Evolutionary conservation across 2,888 invertebrate species (phyloP).

Genomic region (Hetaerina titia): DNA sequence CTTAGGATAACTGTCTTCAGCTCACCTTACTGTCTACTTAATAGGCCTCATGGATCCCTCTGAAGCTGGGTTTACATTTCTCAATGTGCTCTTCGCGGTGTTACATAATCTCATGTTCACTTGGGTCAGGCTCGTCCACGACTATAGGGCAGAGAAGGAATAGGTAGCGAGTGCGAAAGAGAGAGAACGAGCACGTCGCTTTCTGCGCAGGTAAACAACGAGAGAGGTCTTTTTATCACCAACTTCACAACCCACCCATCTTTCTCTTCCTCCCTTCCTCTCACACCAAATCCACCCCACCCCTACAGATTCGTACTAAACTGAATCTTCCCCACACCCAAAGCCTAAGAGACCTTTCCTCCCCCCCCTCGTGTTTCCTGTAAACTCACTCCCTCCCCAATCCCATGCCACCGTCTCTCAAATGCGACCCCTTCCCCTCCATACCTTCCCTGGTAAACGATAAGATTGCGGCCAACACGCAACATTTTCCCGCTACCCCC

Average conservation of each 20-base stretch:
- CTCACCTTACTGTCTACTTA: not conserved
- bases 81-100: not conserved
- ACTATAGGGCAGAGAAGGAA: not conserved
- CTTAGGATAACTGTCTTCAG: too few species aligned
- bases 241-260: not conserved
- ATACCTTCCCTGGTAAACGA: not conserved
- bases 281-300: not conserved
- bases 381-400: too few species aligned
- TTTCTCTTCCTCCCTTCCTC: not conserved
- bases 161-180: not conserved
- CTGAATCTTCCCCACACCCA: not conserved
- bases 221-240: conserved; percentile 22
- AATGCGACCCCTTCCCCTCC: not conserved
- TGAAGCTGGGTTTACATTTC: not conserved
- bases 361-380: not conserved
- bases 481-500: not conserved
- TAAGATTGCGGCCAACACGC: conserved; percentile 42
- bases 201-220: conserved; percentile 31
- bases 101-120: not conserved
- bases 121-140: conserved; percentile 9
- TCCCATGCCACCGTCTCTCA: not conserved
- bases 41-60: not conserved
- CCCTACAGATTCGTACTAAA: not conserved
- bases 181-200: not conserved
- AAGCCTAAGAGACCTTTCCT: not conserved